Base-by-base conservation (phyloP, 2,113 vertebrate genomes). In the Stigmatopora argus region DNA sequence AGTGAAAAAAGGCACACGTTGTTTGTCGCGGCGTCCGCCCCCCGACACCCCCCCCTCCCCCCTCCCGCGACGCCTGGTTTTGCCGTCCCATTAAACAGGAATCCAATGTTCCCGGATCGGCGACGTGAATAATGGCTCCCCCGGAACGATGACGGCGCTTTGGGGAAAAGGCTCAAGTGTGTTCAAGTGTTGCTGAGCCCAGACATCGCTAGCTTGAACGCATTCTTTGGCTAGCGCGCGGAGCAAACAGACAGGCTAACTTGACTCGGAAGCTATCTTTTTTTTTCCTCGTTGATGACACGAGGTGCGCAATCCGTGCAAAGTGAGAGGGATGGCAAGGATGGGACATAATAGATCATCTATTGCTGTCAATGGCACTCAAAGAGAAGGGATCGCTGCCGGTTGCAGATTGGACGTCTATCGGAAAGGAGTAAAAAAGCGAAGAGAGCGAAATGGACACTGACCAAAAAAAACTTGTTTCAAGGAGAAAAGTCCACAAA, bases 41-140 rank as follows among this genome's bases (percentile, higher is more conserved):
- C 26, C 26, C 3, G 26, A 31, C 26, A 31, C 1, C 2, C 26
- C 2, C 26, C 26, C 26, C 2, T 3, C 26, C 26, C 26, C 26
- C 26, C 26, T 3, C 26, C 65, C 52, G 66, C 21, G 68, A 62
- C 15, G 53, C 60, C 65, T 77, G 64, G 44, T 78, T 75, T 82
- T 75, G 71, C 77, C 76, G 79, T 83, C 71, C 45, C 78, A 84
- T 88, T 87, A 71, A 77, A 80, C 5, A 19, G 45, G 65, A 87
- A 80, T 86, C 76, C 74, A 78, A 79, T 84, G 82, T 77, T 55
- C 66, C 57, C 67, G 70, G 80, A 70, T 70, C 8, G 26, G 19
- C 34, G 17, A 66, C 55, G 70, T 82, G 74, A 86, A 68, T 80
- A 69, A 86, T 78, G 63, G 21, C 47, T 69, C 46, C 66, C 57